phyloP scores from a whole-genome alignment of 2,888 invertebrate species.

The Drosophila hamatofila region DNA sequence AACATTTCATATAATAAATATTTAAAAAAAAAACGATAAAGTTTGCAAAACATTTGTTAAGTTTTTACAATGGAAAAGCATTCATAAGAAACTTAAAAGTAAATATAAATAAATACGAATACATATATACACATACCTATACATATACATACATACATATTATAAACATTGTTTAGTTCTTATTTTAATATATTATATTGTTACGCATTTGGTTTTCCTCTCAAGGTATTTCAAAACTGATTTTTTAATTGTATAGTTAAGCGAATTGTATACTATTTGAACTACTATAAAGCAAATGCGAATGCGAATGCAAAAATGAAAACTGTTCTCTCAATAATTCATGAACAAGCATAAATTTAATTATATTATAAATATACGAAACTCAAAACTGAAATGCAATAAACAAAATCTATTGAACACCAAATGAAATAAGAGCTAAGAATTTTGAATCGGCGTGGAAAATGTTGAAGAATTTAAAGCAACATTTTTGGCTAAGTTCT shows the following conservation, averaged over 20 bases:
- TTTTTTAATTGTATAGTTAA: constrained; percentile 77
- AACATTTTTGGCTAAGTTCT: not conserved
- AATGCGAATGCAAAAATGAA: constrained; percentile 9
- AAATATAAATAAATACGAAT: constrained; percentile 35
- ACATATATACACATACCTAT: constrained; percentile 14
- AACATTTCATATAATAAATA: no score
- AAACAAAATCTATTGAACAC: constrained; percentile 78
- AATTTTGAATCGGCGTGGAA: not conserved
- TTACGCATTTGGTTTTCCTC: constrained; percentile 34
- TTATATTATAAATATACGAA: constrained; percentile 74
- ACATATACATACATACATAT: constrained; percentile 22
- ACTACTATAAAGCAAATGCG: constrained; percentile 39
- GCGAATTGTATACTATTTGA: constrained; percentile 79
- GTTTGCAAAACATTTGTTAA: constrained; percentile 78
- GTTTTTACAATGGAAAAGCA: constrained; percentile 75
- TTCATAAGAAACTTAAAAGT: constrained; percentile 56
- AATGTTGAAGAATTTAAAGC: not conserved
- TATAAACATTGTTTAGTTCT: constrained; percentile 42
- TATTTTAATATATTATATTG: constrained; percentile 19
- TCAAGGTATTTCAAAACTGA: constrained; percentile 50
- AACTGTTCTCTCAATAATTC: constrained; percentile 77
- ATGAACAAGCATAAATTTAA: constrained; percentile 71
- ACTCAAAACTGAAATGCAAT: constrained; percentile 74
- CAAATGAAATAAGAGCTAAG: constrained; percentile 31
- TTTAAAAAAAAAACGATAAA: constrained; percentile 56